phyloP scores from a whole-genome alignment of 2,888 invertebrate genomes.

The Monochamus alternatus region DNA sequence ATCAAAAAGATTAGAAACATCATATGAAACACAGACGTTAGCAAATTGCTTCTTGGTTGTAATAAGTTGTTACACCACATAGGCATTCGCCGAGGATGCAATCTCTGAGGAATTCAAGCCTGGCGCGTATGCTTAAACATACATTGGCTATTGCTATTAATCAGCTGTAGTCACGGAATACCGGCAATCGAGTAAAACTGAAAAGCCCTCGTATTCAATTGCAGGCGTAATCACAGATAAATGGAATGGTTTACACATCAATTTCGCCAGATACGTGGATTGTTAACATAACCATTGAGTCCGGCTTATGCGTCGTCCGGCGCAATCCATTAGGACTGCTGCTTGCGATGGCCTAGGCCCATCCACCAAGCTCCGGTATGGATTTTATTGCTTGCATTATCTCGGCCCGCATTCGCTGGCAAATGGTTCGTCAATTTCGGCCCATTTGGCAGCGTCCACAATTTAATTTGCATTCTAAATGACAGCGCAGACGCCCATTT shows the following conservation, averaged over 20 bases:
- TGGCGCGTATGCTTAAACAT: background rate
- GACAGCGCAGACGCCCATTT: background rate
- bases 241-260: background rate
- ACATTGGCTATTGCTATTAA: background rate
- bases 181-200: background rate
- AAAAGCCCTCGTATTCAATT: background rate
- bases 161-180: background rate
- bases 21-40: too few relatives aligned
- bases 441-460: background rate
- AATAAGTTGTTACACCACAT: too few relatives aligned
- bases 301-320: background rate
- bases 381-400: conserved; percentile 8
- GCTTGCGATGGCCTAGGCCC: too few relatives aligned
- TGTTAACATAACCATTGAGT: background rate
- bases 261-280: background rate
- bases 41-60: too few relatives aligned
- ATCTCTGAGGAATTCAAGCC: too few relatives aligned
- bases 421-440: conserved; percentile 8
- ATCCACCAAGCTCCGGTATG: background rate
- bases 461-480: conserved; percentile 6
- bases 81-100: too few relatives aligned
- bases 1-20: too few relatives aligned
- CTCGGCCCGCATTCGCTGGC: conserved; percentile 5
- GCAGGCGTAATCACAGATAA: background rate
- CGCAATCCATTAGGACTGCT: background rate